phyloP scores from a whole-genome alignment of 1,140 invertebrate genomes.

The Chionoecetes opilio region DNA sequence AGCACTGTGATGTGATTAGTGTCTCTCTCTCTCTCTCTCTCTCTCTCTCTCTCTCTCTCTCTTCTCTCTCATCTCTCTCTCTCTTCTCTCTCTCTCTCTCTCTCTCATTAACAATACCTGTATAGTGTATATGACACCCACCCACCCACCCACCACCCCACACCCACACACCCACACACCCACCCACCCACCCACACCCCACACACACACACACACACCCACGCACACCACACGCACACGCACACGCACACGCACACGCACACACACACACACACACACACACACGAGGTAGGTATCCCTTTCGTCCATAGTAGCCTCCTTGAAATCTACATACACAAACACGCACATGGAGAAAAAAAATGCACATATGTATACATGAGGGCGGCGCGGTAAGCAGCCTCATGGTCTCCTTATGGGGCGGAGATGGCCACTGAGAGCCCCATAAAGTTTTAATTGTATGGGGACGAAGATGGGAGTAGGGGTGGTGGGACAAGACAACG shows the following conservation, averaged over 20 bases:
- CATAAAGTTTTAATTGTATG: slow-evolving; percentile 17
- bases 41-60: not conserved
- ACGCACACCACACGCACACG: too few relatives aligned
- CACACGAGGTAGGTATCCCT: not conserved
- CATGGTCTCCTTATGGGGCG: not conserved
- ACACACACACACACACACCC: too few relatives aligned
- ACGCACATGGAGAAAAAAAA: slow-evolving; percentile 1
- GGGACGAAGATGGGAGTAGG: not conserved
- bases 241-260: not conserved
- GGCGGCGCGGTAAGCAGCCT: not conserved
- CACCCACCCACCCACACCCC: not conserved
- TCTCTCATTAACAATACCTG: too few relatives aligned
- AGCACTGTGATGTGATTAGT: not conserved
- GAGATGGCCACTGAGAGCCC: not conserved
- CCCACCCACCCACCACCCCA: too few relatives aligned
- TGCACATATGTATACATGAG: not conserved
- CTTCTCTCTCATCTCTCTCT: too few relatives aligned
- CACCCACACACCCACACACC: not conserved
- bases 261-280: slow-evolving; percentile 11
- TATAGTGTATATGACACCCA: too few relatives aligned
- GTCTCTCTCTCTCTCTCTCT: not conserved
- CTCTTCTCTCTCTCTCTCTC: too few relatives aligned
- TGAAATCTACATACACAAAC: slow-evolving; percentile 21
- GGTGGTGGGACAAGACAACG: not conserved
- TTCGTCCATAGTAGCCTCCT: not conserved